Evolutionary conservation across 2,888 invertebrate species (phyloP), one percentile per base, ranked within the genome.

Genomic region (Thereva unica): DNA sequence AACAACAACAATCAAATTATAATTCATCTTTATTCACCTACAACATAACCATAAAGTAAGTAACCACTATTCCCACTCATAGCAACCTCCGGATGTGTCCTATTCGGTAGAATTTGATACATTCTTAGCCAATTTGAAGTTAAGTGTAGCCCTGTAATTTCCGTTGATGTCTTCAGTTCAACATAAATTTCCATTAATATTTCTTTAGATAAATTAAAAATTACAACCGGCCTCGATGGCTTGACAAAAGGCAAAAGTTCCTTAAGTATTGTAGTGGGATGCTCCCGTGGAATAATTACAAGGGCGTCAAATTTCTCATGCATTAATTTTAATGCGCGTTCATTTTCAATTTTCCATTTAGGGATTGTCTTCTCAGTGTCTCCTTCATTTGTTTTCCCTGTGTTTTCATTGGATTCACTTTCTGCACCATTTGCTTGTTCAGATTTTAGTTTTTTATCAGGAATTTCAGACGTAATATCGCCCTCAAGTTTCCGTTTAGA

Each of bases 51-150:
- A 70, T 89, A 88, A 71, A 98, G 82, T 69, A 98, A 81, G 81
- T 90, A 97, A 1, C 98, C 98, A 75, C 97, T 92, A 68, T 87
- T 87, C 53, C 89, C 90, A 77, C 88, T 91, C 90, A 96, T 97
- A 74, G 87, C 87, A 42, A 97, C 94, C 77, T 93, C 90, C 1
- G 98, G 98, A 84, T 98, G 98, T 12, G 97, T 97, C 78, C 98
- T 85, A 71, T 93, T 89, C 2, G 91, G 89, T 70, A 95, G 81
- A 68, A 95, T 89, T 85, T 97, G 97, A 83, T 95, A 95, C 73
- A 89, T 87, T 71, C 97, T 85, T 79, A 93, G 83, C 88, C 96
- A 97, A 75, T 91, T 94, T 72, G 91, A 92, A 47, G 89, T 87
- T 7, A 99, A 80, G 77, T 87, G 88, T 47, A 97, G 80, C 75